Base-by-base conservation (phyloP, 2,888 invertebrate species). In the Amphipyra berbera region DNA sequence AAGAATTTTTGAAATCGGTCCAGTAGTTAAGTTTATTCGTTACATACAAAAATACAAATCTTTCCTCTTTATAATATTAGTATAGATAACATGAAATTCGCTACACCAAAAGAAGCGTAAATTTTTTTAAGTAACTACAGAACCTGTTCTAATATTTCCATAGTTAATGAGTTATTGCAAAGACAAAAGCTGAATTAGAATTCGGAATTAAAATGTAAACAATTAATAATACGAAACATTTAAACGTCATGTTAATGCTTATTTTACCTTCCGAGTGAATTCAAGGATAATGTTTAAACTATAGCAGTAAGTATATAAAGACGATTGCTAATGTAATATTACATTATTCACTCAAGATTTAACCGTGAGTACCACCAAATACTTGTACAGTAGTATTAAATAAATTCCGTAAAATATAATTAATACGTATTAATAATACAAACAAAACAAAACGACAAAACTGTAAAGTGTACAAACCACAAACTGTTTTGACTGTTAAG, bases 251-350 rank as follows among this genome's bases (percentile, higher is more conserved):
- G n/a, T 2, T 46, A 42, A 38, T 37, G 15, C 21, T 21, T 21
- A 21, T 21, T 41, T 40, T 27, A 49, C 54, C 5, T 45, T 7
- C 7, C 0, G 2, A n/a, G 53, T 45, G n/a, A 46, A 46, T 38
- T 70, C 65, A 73, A 73, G 75, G 75, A 56, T 66, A 52, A 13
- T 1, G 37, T 65, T 54, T 21, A 21, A 14, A 10, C 12, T 30
- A 30, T 14, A 15, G 30, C 21, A 56, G 49, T 73, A 75, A 56
- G 49, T 73, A 75, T 73, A 75, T 63, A 73, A 75, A 58, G 53
- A 33, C 52, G 15, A 47, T 12, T 4, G 7, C 2, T 56, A 21
- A 30, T 48, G 38, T 7, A 52, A 8, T 15, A 27, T 30, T 8
- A n/a, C 21, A 57, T 53, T 44, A 73, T 55, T 66, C 55, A 37